Base-by-base conservation (phyloP, 1,140 invertebrate species). In the Musca vetustissima region DNA sequence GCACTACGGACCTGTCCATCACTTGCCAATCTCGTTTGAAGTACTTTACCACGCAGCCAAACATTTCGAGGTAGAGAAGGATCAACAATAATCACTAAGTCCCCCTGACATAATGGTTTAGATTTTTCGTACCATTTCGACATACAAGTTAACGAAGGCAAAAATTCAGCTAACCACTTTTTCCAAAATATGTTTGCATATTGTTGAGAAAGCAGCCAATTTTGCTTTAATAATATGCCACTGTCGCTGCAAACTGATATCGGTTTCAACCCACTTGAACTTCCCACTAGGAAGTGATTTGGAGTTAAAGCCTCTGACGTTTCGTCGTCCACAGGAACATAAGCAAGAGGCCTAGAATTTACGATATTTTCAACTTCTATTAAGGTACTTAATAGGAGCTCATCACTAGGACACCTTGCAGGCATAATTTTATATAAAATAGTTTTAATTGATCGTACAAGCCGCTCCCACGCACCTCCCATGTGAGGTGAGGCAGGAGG, bases 391-490 rank as follows among this genome's bases (percentile, higher is more conserved):
- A 28, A 28, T 3, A 28, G 28, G 3, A 28, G 3, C 8, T 28
- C 28, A 8, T 28, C 28, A 28, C 28, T 28, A 4, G 28, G 28
- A 28, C 3, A 3, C 8, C 28, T 28, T 28, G 28, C 3, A 8
- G 28, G 47, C 47, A 13, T 49, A 6, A 50, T 48, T 28, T 67
- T 17, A 53, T 36, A 11, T 1, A 78, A 70, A 0, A 73, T 74
- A 11, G n/a, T 64, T 64, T 77, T 76, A 1, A 74, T 70, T n/a
- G 71, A 70, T 0, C 68, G 48, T 8, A 76, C 71, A 0, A 74
- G 4, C 0, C 71, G 52, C 53, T 79, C 75, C 77, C 77, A 76
- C 17, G 69, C 47, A 17, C 77, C 76, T 28, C 69, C 69, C 19
- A 53, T 47, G 28, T 64, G 52, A 1, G 69, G 68, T 49, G 32